Evolutionary conservation across 2,888 invertebrate genomes (phyloP).

Genomic region (Stegophylla sp.): DNA sequence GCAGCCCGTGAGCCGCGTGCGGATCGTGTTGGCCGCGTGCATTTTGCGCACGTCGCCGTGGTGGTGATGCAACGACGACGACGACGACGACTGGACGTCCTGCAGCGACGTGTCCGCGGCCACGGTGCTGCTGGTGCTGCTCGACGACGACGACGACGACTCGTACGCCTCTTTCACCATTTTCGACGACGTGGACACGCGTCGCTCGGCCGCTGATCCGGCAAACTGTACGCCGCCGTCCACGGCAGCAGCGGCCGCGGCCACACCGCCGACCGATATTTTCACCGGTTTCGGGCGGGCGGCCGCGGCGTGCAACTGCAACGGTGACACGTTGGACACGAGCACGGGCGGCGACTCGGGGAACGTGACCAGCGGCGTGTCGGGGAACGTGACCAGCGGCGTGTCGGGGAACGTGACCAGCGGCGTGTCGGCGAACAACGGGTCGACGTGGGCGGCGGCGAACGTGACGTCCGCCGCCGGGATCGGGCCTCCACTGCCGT

Average conservation of each 20-base stretch:
- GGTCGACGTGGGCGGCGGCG: constrained; percentile 66
- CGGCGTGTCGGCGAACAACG: no score
- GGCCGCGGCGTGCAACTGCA: constrained; percentile 3
- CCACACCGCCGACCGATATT: constrained; percentile 67
- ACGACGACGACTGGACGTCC: constrained; percentile 75
- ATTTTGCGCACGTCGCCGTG: constrained; percentile 65
- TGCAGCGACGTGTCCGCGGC: constrained; percentile 72
- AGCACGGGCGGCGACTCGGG: constrained; percentile 75
- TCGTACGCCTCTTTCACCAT: constrained; percentile 78
- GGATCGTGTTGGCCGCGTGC: constrained; percentile 75
- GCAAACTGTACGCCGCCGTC: constrained; percentile 35
- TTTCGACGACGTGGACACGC: constrained; percentile 76
- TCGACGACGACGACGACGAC: constrained; percentile 68
- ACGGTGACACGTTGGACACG: constrained; percentile 43
- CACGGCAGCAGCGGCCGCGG: constrained; percentile 64
- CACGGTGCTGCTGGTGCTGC: constrained; percentile 73
- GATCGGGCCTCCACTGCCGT: background rate
- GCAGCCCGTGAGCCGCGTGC: constrained; percentile 81
- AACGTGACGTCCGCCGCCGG: constrained; percentile 60
- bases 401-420: constrained; percentile 70
- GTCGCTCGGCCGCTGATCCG: constrained; percentile 72
- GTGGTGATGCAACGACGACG: constrained; percentile 63
- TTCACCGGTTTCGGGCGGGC: constrained; percentile 36
- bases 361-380: constrained; percentile 82
- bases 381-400: constrained; percentile 70